phyloP scores from a whole-genome alignment of 2,113 vertebrate genomes.

The Tragelaphus imberbis region DNA sequence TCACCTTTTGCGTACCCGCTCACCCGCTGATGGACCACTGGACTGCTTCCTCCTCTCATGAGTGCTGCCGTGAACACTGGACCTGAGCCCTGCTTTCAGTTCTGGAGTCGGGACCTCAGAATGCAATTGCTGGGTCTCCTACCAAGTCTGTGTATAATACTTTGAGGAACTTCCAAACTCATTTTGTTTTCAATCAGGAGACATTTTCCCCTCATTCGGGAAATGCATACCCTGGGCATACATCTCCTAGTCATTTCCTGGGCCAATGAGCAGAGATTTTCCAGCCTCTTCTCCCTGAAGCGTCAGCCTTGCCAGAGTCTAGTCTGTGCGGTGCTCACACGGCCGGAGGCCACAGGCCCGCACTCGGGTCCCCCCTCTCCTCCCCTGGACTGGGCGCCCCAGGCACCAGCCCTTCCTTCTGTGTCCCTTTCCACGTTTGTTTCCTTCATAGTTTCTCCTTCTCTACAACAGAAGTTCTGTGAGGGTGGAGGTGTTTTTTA shows the following conservation, averaged over 20 bases:
- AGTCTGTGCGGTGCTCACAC: accelerated
- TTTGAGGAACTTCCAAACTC: not conserved
- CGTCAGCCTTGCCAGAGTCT: too few species aligned
- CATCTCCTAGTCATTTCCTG: not conserved
- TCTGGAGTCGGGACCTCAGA: not conserved
- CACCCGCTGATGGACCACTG: accelerated
- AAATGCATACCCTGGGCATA: not conserved
- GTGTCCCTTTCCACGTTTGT: not conserved
- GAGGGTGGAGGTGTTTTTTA: not conserved
- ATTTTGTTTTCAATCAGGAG: not conserved
- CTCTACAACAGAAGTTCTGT: not conserved
- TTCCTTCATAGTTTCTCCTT: not conserved
- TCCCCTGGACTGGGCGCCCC: not conserved
- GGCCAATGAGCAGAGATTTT: not conserved
- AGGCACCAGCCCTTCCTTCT: not conserved
- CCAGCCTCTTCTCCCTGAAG: not conserved
- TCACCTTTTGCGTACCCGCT: accelerated
- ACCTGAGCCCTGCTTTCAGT: not conserved
- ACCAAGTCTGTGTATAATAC: not conserved
- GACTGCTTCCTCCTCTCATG: not conserved
- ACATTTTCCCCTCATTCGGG: not conserved
- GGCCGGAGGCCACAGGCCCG: not conserved
- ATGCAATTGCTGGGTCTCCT: not conserved
- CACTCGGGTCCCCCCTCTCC: accelerated
- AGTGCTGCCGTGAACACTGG: not conserved